Conservation (phyloP, 1,140 invertebrate genomes). For the Drosophila nasuta region DNA sequence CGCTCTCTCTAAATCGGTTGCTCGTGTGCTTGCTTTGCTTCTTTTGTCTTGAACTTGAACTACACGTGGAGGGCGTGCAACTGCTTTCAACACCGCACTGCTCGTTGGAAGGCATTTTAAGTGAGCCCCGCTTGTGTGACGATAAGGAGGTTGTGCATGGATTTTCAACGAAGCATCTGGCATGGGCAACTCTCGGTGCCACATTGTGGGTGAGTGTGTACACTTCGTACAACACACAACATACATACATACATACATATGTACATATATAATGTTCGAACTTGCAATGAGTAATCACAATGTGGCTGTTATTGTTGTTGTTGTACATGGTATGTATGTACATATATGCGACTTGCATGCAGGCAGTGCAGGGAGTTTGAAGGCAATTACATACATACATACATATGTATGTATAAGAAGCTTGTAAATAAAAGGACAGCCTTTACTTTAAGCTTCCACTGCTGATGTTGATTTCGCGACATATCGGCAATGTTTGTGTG, state of each 20-base stretch:
- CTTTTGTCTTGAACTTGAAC: constrained; percentile 82
- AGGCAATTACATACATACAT: too few relatives aligned
- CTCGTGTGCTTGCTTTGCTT: constrained; percentile 53
- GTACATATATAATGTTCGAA: not conserved
- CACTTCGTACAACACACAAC: not conserved
- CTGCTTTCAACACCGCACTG: constrained; percentile 60
- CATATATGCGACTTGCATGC: too few relatives aligned
- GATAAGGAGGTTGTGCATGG: constrained; percentile 67
- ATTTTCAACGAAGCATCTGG: constrained; percentile 66
- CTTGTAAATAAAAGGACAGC: too few relatives aligned
- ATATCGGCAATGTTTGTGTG: too few relatives aligned
- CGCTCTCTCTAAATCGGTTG: constrained; percentile 42
- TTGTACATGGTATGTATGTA: too few relatives aligned
- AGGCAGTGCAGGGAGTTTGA: too few relatives aligned
- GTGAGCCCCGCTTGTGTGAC: not conserved
- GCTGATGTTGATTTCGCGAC: too few relatives aligned
- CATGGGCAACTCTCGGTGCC: constrained; percentile 50
- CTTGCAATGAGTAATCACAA: constrained; percentile 10
- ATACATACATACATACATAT: not conserved
- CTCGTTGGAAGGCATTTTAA: constrained; percentile 12
- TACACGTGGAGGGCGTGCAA: constrained; percentile 84
- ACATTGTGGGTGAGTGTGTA: constrained; percentile 34
- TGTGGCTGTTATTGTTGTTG: too few relatives aligned
- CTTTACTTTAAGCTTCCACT: too few relatives aligned
- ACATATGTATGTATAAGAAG: too few relatives aligned